These are phyloP conservation scores for Lepus timidus DNA, from an alignment of 2,113 vertebrate species.

Conservation along the genomic window DNA sequence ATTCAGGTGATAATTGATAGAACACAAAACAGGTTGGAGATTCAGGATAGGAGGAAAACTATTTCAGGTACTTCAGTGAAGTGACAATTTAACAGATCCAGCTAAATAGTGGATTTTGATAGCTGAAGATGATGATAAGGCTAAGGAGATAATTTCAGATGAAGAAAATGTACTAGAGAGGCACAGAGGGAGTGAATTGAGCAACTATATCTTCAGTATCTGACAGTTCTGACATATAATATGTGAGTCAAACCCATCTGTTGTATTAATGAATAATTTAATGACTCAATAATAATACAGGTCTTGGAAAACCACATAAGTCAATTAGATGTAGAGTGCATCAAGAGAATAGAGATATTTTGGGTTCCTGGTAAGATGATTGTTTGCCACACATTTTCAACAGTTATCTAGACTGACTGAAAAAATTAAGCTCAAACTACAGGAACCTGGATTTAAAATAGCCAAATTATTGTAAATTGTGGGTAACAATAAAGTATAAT, in stretches of 20 bases:
- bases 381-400: neutral
- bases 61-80: neutral
- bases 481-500: neutral
- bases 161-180: neutral
- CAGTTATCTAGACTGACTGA: neutral
- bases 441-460: neutral
- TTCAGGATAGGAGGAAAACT: neutral
- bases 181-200: neutral
- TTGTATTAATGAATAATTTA: neutral
- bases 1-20: neutral
- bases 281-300: neutral
- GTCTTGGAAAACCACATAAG: neutral
- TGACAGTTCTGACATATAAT: neutral
- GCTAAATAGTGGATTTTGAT: neutral
- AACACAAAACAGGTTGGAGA: neutral
- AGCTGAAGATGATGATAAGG: neutral
- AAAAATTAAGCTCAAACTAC: neutral
- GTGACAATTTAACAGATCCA: neutral
- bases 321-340: neutral
- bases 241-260: neutral
- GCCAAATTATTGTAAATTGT: slow-evolving; percentile 25
- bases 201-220: neutral
- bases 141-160: neutral
- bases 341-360: neutral
- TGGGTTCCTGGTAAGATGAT: neutral